These are phyloP conservation scores for Pipistrellus pipistrellus DNA, from an alignment of 2,797 vertebrate species.

Conservation along the genomic window DNA sequence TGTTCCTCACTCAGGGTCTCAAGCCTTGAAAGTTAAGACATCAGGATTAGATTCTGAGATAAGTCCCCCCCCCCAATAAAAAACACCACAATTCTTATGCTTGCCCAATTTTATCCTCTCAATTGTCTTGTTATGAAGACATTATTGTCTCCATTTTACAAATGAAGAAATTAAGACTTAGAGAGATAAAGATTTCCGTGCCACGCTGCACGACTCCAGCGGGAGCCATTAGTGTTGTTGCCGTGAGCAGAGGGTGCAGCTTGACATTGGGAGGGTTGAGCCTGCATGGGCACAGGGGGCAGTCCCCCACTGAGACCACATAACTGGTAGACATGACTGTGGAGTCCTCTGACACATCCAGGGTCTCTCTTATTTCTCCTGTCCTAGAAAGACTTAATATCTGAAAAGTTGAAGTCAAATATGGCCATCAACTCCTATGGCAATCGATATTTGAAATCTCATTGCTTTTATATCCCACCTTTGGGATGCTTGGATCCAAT, in stretches of 20 bases:
- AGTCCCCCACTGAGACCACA: not conserved
- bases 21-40: not conserved
- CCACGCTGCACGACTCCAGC: rapidly evolving
- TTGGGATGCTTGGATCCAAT: constrained; percentile 4
- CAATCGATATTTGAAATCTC: constrained; percentile 32
- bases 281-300: rapidly evolving
- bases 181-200: not conserved
- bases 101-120: not conserved
- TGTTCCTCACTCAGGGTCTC: not conserved
- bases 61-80: not conserved
- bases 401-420: constrained; percentile 5
- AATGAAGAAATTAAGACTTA: not conserved
- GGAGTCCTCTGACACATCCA: not conserved
- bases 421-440: not conserved
- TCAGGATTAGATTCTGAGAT: not conserved
- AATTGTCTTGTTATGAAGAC: not conserved
- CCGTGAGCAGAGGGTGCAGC: too few species aligned
- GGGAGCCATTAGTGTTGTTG: not conserved
- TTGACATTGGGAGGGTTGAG: too few species aligned
- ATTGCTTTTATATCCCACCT: constrained; percentile 39
- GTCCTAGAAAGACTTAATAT: not conserved
- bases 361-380: not conserved
- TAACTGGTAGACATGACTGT: not conserved
- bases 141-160: constrained; percentile 21
- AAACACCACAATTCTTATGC: not conserved